These are phyloP conservation scores for Poeciliopsis retropinna DNA, from an alignment of 2,113 vertebrate species.

Conservation along the genomic window DNA sequence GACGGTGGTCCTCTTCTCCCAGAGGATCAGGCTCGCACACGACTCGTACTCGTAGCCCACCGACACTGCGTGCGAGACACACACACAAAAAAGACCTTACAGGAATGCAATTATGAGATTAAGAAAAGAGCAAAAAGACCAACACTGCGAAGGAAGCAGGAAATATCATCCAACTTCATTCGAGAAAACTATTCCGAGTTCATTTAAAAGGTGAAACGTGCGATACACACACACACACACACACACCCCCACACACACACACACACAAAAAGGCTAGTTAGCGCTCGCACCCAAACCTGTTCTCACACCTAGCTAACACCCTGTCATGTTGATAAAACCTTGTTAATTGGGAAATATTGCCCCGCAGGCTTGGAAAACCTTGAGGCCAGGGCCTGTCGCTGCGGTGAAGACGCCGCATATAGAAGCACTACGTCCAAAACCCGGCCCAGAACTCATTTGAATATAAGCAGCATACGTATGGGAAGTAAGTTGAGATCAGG, in stretches of 20 bases:
- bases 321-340: conserved; percentile 51
- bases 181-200: conserved; percentile 32
- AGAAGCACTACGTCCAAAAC: conserved; percentile 15
- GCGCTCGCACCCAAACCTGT: conserved; percentile 60
- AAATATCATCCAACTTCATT: conserved; percentile 17
- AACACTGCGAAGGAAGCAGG: neutral
- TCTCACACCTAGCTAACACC: conserved; percentile 68
- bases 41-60: conserved; percentile 99
- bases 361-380: conserved; percentile 39
- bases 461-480: conserved; percentile 4
- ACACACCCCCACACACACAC: too few species aligned
- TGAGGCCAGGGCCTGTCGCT: conserved; percentile 17
- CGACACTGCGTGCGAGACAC: conserved; percentile 81
- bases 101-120: conserved; percentile 3
- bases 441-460: conserved; percentile 18
- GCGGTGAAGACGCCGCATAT: conserved; percentile 11
- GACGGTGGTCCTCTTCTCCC: conserved; percentile 94
- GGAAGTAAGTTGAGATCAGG: conserved; percentile 5
- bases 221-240: conserved; percentile 19
- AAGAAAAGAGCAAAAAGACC: neutral
- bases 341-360: conserved; percentile 71
- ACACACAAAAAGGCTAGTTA: conserved; percentile 69
- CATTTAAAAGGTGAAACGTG: conserved; percentile 47
- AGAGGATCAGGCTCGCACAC: conserved; percentile 93
- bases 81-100: neutral